Evolutionary conservation across 2,113 vertebrate species (phyloP), one percentile per base, ranked within the genome.

Genomic region (Labeo rohita): DNA sequence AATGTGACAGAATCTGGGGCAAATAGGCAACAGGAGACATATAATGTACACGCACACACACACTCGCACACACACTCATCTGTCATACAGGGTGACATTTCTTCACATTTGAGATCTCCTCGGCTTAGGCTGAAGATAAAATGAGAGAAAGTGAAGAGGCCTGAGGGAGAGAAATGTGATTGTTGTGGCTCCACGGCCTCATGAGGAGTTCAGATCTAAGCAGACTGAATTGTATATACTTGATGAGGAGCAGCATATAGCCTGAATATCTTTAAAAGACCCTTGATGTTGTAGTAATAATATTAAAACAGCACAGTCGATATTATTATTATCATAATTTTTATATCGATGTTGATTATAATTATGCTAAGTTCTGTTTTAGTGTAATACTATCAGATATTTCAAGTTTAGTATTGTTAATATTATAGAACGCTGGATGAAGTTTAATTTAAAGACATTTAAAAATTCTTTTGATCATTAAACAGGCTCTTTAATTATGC

Each of bases 51-150:
- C 54, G 18, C 72, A 77, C 56, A 52, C 56, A 85, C 84, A 63
- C 45, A 39, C 68, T 28, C 23, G 54, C 77, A 66, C 49, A 83
- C 84, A 75, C 86, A 80, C 84, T 90, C 87, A 90, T 91, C 87
- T 89, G 86, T 91, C 90, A 89, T 84, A 70, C 84, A 45, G 80
- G 80, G 85, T 91, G 90, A 91, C 90, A 89, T 91, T 91, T 91
- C 88, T 86, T 87, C 89, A 91, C 88, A 88, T 89, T 87, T 89
- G 59, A 86, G 88, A 84, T 88, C 84, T 89, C 74, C 89, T 87
- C 72, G 86, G 87, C 89, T 87, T 82, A 89, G 86, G 83, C 86
- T 87, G 87, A 75, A 90, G 87, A 86, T 90, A 88, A 89, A 89
- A 90, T 88, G 90, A 88, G 76, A 84, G 86, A 87, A 88, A 87